Base-by-base conservation (phyloP, 2,113 vertebrate genomes). In the Python bivittatus region DNA sequence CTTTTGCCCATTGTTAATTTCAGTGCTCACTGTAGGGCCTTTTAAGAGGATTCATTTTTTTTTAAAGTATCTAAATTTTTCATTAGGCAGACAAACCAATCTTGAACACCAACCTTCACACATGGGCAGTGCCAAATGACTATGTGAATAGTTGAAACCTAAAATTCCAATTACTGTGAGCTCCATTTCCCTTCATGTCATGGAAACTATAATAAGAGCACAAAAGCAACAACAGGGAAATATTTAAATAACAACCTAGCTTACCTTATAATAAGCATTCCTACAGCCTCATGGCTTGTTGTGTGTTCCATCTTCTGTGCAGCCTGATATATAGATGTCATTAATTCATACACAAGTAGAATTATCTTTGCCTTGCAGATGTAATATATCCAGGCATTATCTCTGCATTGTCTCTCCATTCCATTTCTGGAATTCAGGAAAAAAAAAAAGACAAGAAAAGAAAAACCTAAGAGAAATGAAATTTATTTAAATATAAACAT, bases 311-410 rank as follows among this genome's bases (percentile, higher is more conserved):
- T 64, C 53, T 15, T 90, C 0, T 6, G 38, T 13, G 72, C 60
- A 83, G 86, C 94, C 61, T 90, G 91, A 91, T 94, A 91, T 54
- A 89, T 88, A 88, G 85, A 94, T 96, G 92, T 93, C 84, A 93
- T 92, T 92, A 94, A 93, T 33, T 72, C 1, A 86, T 27, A 11
- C 25, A 91, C 6, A 52, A 17, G 9, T 0, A 13, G 61, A 93
- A 95, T 96, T 97, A 96, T 96, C 93, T 95, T 86, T 64, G 17
- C 23, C 95, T 96, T 95, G 57, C 61, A 97, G 94, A 92, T 89
- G 90, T 42, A 91, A 92, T 4, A 52, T 93, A 86, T 79, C 92
- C 54, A 90, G 4, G 9, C 86, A 10, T 20, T 95, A 87, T 95
- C 89, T 42, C 93, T 92, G 60, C 1, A 85, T 38, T 85, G 84